These are phyloP conservation scores for Luidia sarsii DNA, from an alignment of 53 echinoderm and acorn worm genomes.

Conservation along the genomic window DNA sequence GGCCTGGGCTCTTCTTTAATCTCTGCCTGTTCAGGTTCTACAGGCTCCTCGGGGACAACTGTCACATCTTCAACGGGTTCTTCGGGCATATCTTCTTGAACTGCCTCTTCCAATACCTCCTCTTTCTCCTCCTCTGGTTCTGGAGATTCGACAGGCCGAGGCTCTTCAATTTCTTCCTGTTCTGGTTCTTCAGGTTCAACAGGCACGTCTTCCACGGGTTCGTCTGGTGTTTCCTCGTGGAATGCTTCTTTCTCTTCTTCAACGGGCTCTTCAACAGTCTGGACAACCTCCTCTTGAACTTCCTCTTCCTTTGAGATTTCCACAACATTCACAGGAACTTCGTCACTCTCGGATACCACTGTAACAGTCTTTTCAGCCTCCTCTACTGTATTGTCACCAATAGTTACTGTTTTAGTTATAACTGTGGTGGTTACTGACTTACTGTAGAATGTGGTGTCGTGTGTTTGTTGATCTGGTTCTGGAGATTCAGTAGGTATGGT, in stretches of 20 bases:
- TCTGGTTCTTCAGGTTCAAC: constrained; percentile 17
- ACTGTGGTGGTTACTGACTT: too few species aligned
- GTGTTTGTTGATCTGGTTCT: too few species aligned
- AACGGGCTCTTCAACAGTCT: neutral
- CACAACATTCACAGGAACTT: neutral
- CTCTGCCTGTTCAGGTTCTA: neutral
- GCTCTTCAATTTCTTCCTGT: neutral
- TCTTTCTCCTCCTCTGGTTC: constrained; percentile 1
- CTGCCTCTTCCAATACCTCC: constrained; percentile 15
- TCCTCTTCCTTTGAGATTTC: constrained; percentile 26
- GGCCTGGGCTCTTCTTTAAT: too few species aligned
- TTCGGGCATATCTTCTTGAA: too few species aligned
- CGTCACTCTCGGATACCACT: too few species aligned
- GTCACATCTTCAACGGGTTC: neutral
- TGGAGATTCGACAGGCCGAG: constrained; percentile 41
- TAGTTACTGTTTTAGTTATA: too few species aligned
- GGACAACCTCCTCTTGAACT: too few species aligned
- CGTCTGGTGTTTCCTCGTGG: constrained; percentile 1
- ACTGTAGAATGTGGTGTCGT: too few species aligned
- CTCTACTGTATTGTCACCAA: too few species aligned
- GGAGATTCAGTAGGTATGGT: too few species aligned
- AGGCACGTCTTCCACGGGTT: too few species aligned
- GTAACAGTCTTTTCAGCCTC: too few species aligned
- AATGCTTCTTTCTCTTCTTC: constrained; percentile 20
- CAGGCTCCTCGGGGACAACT: neutral